Conservation (phyloP, 2,797 vertebrate genomes). For the Ctenosaura bakeri region DNA sequence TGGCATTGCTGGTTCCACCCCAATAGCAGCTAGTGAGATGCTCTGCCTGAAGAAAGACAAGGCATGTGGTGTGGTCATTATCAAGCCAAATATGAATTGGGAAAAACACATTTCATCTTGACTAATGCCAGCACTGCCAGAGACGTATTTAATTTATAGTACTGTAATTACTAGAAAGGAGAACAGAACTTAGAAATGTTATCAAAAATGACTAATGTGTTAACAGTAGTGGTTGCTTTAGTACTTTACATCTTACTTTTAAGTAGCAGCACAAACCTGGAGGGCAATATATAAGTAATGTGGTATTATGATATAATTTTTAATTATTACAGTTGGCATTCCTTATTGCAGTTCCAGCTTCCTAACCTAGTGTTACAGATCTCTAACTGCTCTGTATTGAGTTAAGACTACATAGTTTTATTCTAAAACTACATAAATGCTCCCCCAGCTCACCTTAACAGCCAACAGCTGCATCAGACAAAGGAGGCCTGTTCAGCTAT, state of each 20-base stretch:
- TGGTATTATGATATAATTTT: neutral
- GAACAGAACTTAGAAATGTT: neutral
- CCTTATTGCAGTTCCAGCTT: too few species aligned
- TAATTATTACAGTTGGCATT: too few species aligned
- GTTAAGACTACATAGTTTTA: too few species aligned
- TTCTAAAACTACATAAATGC: too few species aligned
- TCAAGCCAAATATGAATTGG: neutral
- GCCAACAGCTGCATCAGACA: too few species aligned
- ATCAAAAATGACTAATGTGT: neutral
- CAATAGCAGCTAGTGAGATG: slow-evolving; percentile 99
- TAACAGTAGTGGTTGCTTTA: neutral
- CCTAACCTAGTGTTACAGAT: too few species aligned
- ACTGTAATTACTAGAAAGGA: neutral
- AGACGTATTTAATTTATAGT: neutral
- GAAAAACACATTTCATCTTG: neutral
- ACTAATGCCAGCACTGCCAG: neutral
- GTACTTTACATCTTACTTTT: neutral
- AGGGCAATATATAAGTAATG: neutral
- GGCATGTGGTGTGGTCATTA: neutral
- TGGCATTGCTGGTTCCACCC: slow-evolving; percentile 93
- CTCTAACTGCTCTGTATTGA: too few species aligned
- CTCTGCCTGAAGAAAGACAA: slow-evolving; percentile 84
- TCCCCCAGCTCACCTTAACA: too few species aligned
- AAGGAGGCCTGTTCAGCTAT: too few species aligned
- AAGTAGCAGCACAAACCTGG: too few species aligned